Conservation (phyloP, 92 coral and sea anemone species). For the Umimayanthus kanabou region DNA sequence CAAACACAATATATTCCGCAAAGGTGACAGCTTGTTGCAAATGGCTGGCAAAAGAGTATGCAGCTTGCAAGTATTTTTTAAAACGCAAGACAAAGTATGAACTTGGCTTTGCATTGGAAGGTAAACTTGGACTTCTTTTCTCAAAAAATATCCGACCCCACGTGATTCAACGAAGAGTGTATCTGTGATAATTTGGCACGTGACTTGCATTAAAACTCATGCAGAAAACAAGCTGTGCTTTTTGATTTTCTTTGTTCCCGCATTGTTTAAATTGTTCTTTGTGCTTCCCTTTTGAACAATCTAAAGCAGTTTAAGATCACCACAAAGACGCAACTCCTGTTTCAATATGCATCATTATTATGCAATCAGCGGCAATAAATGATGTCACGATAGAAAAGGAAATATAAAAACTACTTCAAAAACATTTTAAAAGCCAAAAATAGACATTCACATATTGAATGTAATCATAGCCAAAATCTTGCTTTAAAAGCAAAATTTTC, state of each 20-base stretch:
- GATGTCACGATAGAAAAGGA: background rate
- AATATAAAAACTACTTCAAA: background rate
- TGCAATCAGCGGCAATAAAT: conserved; percentile 12
- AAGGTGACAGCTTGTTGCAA: background rate
- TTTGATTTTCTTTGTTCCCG: background rate
- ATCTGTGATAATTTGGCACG: background rate
- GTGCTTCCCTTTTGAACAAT: background rate
- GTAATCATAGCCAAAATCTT: background rate
- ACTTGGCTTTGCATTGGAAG: background rate
- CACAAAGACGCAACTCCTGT: background rate
- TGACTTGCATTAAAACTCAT: background rate
- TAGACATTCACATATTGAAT: background rate
- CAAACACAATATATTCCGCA: background rate
- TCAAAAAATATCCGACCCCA: background rate
- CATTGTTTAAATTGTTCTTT: background rate
- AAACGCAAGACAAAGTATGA: background rate
- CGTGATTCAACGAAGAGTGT: background rate
- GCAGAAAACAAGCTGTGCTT: background rate
- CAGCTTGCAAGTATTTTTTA: background rate
- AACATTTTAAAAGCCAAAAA: background rate
- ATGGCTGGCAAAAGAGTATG: background rate
- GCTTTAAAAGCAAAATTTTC: background rate
- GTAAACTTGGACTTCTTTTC: background rate
- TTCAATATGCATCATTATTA: background rate
- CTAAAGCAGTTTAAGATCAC: background rate